Evolutionary conservation across 2,888 invertebrate genomes (phyloP).

Genomic region (Andrena bicolor): DNA sequence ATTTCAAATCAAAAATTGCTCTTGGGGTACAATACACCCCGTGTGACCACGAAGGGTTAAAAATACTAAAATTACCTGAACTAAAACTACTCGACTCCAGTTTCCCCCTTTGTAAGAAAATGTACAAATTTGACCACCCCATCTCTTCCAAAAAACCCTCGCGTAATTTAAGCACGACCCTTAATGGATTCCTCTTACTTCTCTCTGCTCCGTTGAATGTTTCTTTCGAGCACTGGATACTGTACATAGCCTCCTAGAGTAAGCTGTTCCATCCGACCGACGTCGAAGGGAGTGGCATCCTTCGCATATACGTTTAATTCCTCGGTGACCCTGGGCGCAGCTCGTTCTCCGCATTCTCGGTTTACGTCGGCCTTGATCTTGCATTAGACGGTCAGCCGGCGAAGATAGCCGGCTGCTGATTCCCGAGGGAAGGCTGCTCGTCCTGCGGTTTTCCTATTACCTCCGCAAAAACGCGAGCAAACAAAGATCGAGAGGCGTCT

Average conservation of each 20-base stretch:
- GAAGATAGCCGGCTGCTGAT: constrained; percentile 31
- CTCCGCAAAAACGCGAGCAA: constrained; percentile 44
- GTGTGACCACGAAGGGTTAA: too few species aligned
- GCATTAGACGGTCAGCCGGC: constrained; percentile 30
- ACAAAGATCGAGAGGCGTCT: constrained; percentile 39
- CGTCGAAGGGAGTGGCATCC: not conserved
- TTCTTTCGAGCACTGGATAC: not conserved
- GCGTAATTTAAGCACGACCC: too few species aligned
- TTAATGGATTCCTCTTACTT: not conserved
- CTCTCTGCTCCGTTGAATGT: not conserved
- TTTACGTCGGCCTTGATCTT: constrained; percentile 42
- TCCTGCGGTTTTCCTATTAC: constrained; percentile 53
- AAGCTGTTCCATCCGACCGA: not conserved
- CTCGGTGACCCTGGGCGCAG: not conserved
- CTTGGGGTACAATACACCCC: too few species aligned
- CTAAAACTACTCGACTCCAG: too few species aligned
- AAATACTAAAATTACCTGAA: too few species aligned
- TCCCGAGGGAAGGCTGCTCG: constrained; percentile 36
- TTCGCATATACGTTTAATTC: not conserved
- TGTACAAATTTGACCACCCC: too few species aligned
- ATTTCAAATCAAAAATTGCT: too few species aligned
- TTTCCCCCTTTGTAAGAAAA: too few species aligned
- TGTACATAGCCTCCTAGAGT: too few species aligned
- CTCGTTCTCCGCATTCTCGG: not conserved
- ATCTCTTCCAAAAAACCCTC: too few species aligned